phyloP scores from a whole-genome alignment of 2,113 vertebrate genomes.

The Casuarius casuarius region DNA sequence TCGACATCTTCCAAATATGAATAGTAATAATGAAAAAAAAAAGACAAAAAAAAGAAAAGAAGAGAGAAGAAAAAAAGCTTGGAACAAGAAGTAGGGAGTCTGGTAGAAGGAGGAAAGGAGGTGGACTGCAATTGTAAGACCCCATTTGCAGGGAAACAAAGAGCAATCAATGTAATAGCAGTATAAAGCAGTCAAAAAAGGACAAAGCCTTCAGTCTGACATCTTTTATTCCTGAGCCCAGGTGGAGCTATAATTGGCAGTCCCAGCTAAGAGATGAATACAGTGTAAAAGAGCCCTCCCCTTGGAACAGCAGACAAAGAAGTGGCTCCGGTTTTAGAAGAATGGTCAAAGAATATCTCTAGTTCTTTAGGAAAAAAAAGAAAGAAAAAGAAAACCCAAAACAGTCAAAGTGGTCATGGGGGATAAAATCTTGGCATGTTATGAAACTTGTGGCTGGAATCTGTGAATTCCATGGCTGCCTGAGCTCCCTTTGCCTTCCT shows the following conservation, averaged over 20 bases:
- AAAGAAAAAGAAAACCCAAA: background rate
- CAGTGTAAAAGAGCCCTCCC: constrained; percentile 4
- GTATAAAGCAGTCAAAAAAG: constrained; percentile 44
- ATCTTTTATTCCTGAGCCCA: constrained; percentile 36
- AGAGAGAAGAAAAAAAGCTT: background rate
- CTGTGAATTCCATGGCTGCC: constrained; percentile 1
- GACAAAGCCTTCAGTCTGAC: constrained; percentile 33
- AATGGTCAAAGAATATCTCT: background rate
- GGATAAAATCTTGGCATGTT: background rate
- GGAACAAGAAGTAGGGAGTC: constrained; percentile 17
- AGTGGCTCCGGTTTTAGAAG: constrained; percentile 16
- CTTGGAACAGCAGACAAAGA: constrained; percentile 41
- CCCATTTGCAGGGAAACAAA: constrained; percentile 49
- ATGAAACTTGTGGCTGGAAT: constrained; percentile 14
- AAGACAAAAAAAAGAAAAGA: background rate
- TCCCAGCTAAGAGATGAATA: background rate
- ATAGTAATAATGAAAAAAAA: background rate
- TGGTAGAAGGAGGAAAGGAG: constrained; percentile 19
- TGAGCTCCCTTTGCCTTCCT: background rate
- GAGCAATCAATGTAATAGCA: constrained; percentile 46
- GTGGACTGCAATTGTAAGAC: constrained; percentile 35
- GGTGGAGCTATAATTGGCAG: constrained; percentile 20
- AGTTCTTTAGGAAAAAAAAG: background rate
- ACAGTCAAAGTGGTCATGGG: background rate
- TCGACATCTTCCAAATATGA: background rate